Percentiles rank a stretch among this genome's conserved stretches.
Conservation (phyloP, 2,797 vertebrate species). For the Odontamblyopus rebecca region DNA sequence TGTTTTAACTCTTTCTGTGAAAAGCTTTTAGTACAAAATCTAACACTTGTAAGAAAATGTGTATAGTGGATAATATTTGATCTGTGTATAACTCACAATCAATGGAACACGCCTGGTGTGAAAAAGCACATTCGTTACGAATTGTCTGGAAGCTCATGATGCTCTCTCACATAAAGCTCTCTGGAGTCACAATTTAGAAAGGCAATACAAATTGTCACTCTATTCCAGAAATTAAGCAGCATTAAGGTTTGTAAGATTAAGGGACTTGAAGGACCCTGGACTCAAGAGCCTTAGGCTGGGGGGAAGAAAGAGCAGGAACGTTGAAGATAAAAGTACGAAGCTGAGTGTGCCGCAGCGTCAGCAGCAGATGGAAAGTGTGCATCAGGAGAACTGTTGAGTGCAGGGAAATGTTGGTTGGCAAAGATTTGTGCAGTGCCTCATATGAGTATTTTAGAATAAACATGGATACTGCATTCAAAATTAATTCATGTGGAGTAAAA, state of each 20-base stretch:
- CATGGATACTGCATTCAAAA: constrained; percentile 37
- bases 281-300: constrained; percentile 33
- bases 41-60: constrained; percentile 18
- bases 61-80: not conserved
- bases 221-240: too few species aligned
- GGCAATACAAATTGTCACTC: too few species aligned
- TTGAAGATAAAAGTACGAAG: too few species aligned
- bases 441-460: constrained; percentile 29
- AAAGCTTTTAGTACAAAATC: constrained; percentile 45
- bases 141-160: not conserved
- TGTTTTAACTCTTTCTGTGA: constrained; percentile 58
- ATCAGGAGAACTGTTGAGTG: constrained; percentile 52
- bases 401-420: constrained; percentile 35
- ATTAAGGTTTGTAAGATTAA: constrained; percentile 29
- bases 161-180: constrained; percentile 5
- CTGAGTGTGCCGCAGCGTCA: constrained; percentile 26
- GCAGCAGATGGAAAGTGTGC: constrained; percentile 69
- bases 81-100: too few species aligned
- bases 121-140: not conserved
- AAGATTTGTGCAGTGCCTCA: constrained; percentile 18
- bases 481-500: constrained; percentile 13
- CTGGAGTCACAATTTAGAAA: not conserved
- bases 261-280: constrained; percentile 48
- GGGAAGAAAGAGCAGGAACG: constrained; percentile 36
- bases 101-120: too few species aligned